These are phyloP conservation scores for Osmoderma eremita DNA, from an alignment of 2,888 invertebrate genomes.

Conservation along the genomic window DNA sequence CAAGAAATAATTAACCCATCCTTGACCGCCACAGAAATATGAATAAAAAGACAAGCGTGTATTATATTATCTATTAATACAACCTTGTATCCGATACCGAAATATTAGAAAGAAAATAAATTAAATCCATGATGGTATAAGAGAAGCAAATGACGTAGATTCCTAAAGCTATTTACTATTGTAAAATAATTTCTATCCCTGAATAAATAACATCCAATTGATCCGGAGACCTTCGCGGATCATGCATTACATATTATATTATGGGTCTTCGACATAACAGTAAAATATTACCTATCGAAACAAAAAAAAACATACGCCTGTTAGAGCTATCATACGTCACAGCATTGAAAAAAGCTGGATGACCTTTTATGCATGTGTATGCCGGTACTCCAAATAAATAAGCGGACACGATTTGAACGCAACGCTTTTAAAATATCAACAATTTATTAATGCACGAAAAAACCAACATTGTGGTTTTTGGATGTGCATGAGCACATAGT, in stretches of 20 bases:
- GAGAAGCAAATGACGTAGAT: neutral
- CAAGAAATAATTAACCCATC: slow-evolving; percentile 7
- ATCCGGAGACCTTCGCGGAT: neutral
- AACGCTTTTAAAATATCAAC: neutral
- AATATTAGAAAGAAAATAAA: slow-evolving; percentile 23
- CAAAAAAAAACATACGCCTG: too few species aligned
- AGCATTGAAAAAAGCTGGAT: neutral
- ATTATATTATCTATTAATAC: neutral
- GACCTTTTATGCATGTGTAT: slow-evolving; percentile 18
- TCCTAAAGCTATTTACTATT: neutral
- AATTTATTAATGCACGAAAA: neutral
- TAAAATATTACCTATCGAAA: too few species aligned
- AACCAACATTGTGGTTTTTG: slow-evolving; percentile 9
- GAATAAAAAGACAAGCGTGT: slow-evolving; percentile 5
- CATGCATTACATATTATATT: neutral
- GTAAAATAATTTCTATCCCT: neutral
- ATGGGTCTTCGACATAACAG: too few species aligned
- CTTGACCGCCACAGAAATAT: slow-evolving; percentile 2
- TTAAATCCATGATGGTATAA: neutral
- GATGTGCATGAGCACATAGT: neutral
- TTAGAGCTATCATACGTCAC: neutral
- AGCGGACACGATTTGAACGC: slow-evolving; percentile 7
- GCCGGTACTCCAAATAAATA: slow-evolving; percentile 10
- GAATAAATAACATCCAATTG: neutral
- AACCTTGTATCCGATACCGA: slow-evolving; percentile 32